A percentile compares a stretch with the other conserved stretches of the same genome.
Evolutionary conservation across 2,113 vertebrate genomes (phyloP).

Genomic region (Percina caprodes): DNA sequence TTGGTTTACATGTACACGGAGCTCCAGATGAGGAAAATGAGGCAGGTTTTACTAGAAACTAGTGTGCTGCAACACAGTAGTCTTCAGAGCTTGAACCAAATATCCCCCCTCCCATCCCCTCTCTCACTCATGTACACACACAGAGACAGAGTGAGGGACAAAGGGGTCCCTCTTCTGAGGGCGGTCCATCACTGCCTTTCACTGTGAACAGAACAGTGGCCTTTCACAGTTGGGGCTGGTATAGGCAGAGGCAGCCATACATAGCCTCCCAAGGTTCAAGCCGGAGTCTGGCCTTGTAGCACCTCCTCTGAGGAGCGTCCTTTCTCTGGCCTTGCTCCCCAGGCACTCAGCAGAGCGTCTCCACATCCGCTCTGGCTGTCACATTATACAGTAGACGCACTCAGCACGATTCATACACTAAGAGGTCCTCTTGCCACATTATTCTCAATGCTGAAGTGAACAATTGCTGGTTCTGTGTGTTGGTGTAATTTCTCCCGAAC

Average conservation of each 20-base stretch:
- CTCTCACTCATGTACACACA: slow-evolving; percentile 42
- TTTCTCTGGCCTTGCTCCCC: slow-evolving; percentile 68
- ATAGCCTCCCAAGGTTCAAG: slow-evolving; percentile 72
- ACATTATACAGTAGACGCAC: slow-evolving; percentile 72
- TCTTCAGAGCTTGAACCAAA: slow-evolving; percentile 74
- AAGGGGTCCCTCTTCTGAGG: slow-evolving; percentile 81
- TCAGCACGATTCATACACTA: slow-evolving; percentile 65
- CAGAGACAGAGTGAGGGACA: slow-evolving; percentile 68
- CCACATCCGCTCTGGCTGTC: slow-evolving; percentile 67
- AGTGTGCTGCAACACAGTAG: slow-evolving; percentile 67
- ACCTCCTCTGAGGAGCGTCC: slow-evolving; percentile 66
- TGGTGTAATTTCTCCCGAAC: slow-evolving; percentile 13
- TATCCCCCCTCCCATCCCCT: slow-evolving; percentile 23
- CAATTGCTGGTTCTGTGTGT: slow-evolving; percentile 51
- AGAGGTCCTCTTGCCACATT: slow-evolving; percentile 49
- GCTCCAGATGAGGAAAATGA: slow-evolving; percentile 47
- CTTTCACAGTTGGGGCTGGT: slow-evolving; percentile 77
- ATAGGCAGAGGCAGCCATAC: slow-evolving; percentile 74
- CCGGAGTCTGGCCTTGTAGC: slow-evolving; percentile 66
- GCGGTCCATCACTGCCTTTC: slow-evolving; percentile 80
- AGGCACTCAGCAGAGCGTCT: slow-evolving; percentile 60
- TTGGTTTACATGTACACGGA: slow-evolving; percentile 9
- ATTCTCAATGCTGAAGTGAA: slow-evolving; percentile 56
- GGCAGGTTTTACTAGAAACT: slow-evolving; percentile 51
- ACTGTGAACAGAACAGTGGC: slow-evolving; percentile 81